These are phyloP conservation scores for Channa striata DNA, from an alignment of 2,797 vertebrate species.

Conservation along the genomic window DNA sequence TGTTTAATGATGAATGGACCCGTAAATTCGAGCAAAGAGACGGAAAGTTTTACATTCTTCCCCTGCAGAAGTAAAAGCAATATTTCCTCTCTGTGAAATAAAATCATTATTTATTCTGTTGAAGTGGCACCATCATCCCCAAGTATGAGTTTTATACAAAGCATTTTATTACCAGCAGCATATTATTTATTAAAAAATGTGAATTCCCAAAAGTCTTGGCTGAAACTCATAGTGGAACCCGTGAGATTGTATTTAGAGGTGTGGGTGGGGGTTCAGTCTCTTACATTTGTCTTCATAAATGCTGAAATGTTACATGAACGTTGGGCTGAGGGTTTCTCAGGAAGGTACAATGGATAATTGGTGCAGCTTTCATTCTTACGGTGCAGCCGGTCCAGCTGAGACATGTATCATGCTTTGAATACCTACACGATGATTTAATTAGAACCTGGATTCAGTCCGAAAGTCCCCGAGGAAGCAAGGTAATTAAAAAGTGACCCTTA, in stretches of 20 bases:
- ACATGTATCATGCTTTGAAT: conserved; percentile 43
- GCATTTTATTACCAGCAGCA: conserved; percentile 43
- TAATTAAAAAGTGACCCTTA: conserved; percentile 61
- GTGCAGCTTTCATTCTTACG: conserved; percentile 18
- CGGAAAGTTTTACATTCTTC: conserved; percentile 54
- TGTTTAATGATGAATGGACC: conserved; percentile 72
- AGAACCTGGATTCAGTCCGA: conserved; percentile 47
- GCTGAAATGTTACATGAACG: conserved; percentile 43
- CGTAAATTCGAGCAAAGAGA: conserved; percentile 59
- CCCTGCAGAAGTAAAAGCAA: conserved; percentile 38
- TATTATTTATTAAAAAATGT: conserved; percentile 32
- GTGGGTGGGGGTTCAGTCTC: not conserved
- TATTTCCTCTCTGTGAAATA: conserved; percentile 30
- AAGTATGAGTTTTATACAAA: conserved; percentile 35
- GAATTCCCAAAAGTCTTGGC: not conserved
- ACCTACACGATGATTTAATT: conserved; percentile 58
- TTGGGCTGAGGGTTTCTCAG: conserved; percentile 30
- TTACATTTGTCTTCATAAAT: conserved; percentile 40
- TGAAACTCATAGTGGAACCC: conserved; percentile 7
- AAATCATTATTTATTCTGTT: conserved; percentile 40
- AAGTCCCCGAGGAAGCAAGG: conserved; percentile 43
- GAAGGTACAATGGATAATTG: conserved; percentile 35
- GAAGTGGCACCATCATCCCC: conserved; percentile 19
- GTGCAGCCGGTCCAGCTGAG: conserved; percentile 34
- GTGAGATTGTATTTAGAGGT: conserved; percentile 6